Evolutionary conservation across 2,888 invertebrate genomes (phyloP).

Genomic region (Coronaproctus castanopsis): DNA sequence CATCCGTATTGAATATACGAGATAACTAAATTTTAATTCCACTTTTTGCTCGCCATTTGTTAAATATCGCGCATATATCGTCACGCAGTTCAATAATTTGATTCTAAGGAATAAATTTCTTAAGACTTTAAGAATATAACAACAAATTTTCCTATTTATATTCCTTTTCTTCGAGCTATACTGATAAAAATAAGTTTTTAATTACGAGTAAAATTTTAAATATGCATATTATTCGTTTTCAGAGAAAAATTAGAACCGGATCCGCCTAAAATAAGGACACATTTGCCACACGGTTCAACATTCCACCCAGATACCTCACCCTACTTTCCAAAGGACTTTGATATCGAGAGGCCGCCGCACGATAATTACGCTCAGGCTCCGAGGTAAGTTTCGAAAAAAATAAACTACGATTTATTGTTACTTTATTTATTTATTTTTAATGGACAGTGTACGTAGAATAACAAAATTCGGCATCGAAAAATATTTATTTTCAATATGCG

Average conservation of each 20-base stretch:
- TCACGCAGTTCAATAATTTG: no score
- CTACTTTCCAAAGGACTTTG: slow-evolving; percentile 80
- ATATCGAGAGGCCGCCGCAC: slow-evolving; percentile 67
- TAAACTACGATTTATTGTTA: neutral
- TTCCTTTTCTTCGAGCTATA: no score
- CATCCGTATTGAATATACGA: no score
- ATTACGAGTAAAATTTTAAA: no score
- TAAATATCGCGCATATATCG: no score
- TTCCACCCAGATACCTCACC: slow-evolving; percentile 68
- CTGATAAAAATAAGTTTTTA: no score
- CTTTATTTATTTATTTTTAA: neutral
- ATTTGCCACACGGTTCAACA: slow-evolving; percentile 56
- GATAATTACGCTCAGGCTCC: slow-evolving; percentile 68
- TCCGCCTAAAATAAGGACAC: slow-evolving; percentile 56
- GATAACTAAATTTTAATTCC: no score
- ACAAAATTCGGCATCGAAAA: neutral
- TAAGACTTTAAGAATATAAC: no score
- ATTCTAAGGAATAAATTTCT: no score
- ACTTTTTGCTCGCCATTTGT: no score
- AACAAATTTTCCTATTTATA: no score
- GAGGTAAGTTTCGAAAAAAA: slow-evolving; percentile 23
- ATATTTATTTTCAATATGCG: neutral
- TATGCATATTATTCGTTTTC: no score
- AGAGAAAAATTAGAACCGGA: slow-evolving; percentile 58
- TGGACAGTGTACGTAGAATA: neutral